phyloP scores from a whole-genome alignment of 2,888 invertebrate genomes.

The Callinectes sapidus region DNA sequence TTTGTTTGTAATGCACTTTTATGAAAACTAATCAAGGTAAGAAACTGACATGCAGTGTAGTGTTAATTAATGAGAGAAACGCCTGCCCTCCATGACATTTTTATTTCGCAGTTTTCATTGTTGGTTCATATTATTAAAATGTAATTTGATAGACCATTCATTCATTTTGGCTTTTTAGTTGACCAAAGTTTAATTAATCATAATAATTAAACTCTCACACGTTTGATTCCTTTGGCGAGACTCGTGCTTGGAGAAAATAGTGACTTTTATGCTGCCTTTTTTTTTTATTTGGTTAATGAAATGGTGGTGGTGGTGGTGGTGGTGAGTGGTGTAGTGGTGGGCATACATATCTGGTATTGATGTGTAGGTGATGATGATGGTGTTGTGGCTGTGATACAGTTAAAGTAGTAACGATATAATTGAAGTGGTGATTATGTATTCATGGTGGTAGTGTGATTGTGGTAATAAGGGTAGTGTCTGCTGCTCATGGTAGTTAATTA shows the following conservation, averaged over 20 bases:
- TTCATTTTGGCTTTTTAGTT: constrained; percentile 27
- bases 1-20: not conserved
- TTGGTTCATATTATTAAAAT: constrained; percentile 25
- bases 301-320: not conserved
- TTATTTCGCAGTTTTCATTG: not conserved
- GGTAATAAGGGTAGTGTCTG: not conserved
- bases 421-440: not conserved
- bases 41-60: constrained; percentile 5
- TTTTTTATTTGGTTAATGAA: not conserved
- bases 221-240: constrained; percentile 6
- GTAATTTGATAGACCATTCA: constrained; percentile 24
- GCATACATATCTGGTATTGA: not conserved
- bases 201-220: not conserved
- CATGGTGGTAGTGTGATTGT: not conserved
- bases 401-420: not conserved
- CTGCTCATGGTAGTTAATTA: not conserved
- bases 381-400: not conserved
- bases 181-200: constrained; percentile 31
- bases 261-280: not conserved
- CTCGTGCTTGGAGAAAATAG: not conserved
- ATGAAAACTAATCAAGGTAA: not conserved
- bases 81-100: not conserved
- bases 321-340: not conserved
- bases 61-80: constrained; percentile 23
- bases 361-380: not conserved